Base-by-base conservation (phyloP, 53 echinoderm and acorn worm species). In the Echinometra lucunter region DNA sequence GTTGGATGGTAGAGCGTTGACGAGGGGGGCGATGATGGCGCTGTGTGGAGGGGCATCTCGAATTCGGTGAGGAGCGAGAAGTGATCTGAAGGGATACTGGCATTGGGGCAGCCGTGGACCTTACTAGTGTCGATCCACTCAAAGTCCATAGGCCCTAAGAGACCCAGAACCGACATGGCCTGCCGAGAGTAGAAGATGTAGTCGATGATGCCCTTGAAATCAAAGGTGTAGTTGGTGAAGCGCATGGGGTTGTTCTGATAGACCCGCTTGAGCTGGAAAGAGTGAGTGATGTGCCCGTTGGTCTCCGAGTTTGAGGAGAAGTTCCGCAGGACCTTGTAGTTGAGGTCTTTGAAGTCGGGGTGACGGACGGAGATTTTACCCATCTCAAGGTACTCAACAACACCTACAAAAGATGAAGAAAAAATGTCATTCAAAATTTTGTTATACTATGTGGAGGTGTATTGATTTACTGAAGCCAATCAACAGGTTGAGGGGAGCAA, bases 201-300 rank as follows among this genome's bases (percentile, higher is more conserved):
- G 89, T 99, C 99, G 55, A 99, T 99, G 88, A 98, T 96, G 19
- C 99, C 99, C 82, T 99, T 99, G 97, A 99, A 99, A 35, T 99
- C 99, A 93, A 94, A 98, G 82, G 99, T 99, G 96, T 96, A 98
- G 95, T 99, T 98, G 81, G 99, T 99, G 96, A 93, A 98, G 88
- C 98, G 96, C 96, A 98, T 94, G 49, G 96, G 96, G 92, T 96
- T 98, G 95, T 97, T 95, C 92, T 97, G 95, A 95, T 99, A 98
- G 28, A 96, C 97, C 89, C 99, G 82, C 72, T 94, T 95, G 58
- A 99, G 95, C 44, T 96, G 95, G 95, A 99, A 99, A 66, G 97
- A 94, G 49, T 99, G 98, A 12, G 96, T 87, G 88, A 99, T 96
- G 95, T 98, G 95, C 12, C 98, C 98, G 90, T 99, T 97, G 57